Evolutionary conservation across 2,797 vertebrate genomes (phyloP).

Genomic region (Cuniculus paca): DNA sequence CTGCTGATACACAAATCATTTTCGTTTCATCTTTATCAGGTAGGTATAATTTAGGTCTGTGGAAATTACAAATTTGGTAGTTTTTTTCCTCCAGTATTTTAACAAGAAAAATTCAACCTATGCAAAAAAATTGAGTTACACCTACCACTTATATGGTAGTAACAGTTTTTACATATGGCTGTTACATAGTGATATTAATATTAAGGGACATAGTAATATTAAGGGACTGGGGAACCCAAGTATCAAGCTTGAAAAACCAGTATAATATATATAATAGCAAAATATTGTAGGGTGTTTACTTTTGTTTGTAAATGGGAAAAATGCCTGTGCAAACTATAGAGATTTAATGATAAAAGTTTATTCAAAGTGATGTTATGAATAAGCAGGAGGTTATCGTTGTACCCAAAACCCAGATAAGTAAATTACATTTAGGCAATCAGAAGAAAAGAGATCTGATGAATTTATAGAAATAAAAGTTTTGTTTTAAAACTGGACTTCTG

Average conservation of each 20-base stretch:
- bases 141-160: neutral
- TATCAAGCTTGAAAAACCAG: conserved; percentile 40
- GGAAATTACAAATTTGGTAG: conserved; percentile 33
- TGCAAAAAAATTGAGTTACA: neutral
- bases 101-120: neutral
- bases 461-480: conserved; percentile 48
- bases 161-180: neutral
- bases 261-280: neutral
- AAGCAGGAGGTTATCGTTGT: conserved; percentile 52
- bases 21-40: conserved; percentile 3
- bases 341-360: neutral
- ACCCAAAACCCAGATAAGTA: conserved; percentile 19
- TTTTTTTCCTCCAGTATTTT: conserved; percentile 18
- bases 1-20: conserved; percentile 21
- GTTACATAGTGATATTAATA: neutral
- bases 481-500: conserved; percentile 53
- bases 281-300: conserved; percentile 19
- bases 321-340: neutral
- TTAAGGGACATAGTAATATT: conserved; percentile 21
- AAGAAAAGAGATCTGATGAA: conserved; percentile 54
- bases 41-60: neutral
- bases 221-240: conserved; percentile 31
- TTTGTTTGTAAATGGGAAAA: conserved; percentile 37
- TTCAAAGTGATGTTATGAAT: neutral
- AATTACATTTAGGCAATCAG: conserved; percentile 50